Base-by-base conservation (phyloP, 2,888 invertebrate genomes). In the Eutolmus rufibarbis region DNA sequence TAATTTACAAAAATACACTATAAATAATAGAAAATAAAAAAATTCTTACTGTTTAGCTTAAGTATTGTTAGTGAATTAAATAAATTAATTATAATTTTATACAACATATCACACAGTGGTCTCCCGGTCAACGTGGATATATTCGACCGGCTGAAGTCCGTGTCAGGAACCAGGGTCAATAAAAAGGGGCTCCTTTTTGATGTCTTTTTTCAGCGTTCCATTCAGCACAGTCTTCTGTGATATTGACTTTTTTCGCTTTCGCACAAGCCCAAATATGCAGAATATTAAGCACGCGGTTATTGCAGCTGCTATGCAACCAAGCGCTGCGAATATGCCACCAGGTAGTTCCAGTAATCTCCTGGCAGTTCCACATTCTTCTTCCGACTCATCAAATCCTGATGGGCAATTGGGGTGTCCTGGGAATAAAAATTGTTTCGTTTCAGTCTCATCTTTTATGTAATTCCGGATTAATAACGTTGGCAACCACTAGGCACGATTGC, bases 51-150 rank as follows among this genome's bases (percentile, higher is more conserved):
- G 86, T 87, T 28, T 85, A 85, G 74, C 74, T 85, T 74, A 85
- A 85, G 77, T 56, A 76, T 28, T 57, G 34, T 43, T 74, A 86
- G 40, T 78, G 85, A 86, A 82, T 46, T 86, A 31, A 88, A 74
- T 86, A 87, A 66, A 84, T 87, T 88, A 78, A 81, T 87, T 82
- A 82, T 84, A 84, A 56, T 82, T 77, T 79, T 88, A 77, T 78
- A 91, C 91, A 91, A 92, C 93, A 93, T 92, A 92, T 96, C 95
- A 97, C 94, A 97, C 97, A 91, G 97, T 97, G 92, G 97, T 97
- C 94, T 97, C 97, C 93, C 97, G 96, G 94, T 97, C 97, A 94
- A 97, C 96, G 93, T 97, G 97, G 92, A 97, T 97, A 93, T 96
- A 97, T 93, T 97, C 97, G 95, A 97, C 97, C 94, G 96, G 96